Percentiles rank a stretch among this genome's conserved stretches.
Conservation (phyloP, 2,797 vertebrate species). For the Tympanoctomys barrerae region DNA sequence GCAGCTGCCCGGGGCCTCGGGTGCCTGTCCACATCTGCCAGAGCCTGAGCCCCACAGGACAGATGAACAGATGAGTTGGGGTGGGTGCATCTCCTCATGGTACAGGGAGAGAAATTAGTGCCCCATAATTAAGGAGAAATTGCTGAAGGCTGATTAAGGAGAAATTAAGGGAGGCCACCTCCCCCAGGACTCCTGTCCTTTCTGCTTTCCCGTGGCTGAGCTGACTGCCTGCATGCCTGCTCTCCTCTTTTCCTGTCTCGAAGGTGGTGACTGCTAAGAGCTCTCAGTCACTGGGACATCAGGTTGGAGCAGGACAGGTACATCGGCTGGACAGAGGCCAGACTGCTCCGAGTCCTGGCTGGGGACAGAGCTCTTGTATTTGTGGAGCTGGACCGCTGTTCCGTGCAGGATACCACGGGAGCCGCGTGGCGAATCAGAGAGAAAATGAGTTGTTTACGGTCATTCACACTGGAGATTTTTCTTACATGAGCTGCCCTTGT, state of each 20-base stretch:
- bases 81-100: not conserved
- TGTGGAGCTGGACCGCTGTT: rapidly evolving
- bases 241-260: not conserved
- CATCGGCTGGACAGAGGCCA: not conserved
- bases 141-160: constrained; percentile 7
- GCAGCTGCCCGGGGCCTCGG: not conserved
- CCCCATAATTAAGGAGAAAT: not conserved
- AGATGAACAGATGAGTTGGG: not conserved
- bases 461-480: not conserved
- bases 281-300: rapidly evolving
- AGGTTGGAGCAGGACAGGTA: not conserved
- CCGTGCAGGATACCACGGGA: rapidly evolving
- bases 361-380: rapidly evolving
- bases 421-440: not conserved
- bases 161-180: not conserved
- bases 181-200: not conserved
- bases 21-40: rapidly evolving
- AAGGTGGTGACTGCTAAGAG: not conserved
- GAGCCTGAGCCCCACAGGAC: not conserved
- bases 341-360: not conserved
- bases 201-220: not conserved
- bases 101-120: no score
- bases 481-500: not conserved
- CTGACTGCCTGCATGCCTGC: not conserved
- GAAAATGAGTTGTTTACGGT: not conserved